Conservation (phyloP, 1,140 invertebrate genomes). For the Varroa destructor region DNA sequence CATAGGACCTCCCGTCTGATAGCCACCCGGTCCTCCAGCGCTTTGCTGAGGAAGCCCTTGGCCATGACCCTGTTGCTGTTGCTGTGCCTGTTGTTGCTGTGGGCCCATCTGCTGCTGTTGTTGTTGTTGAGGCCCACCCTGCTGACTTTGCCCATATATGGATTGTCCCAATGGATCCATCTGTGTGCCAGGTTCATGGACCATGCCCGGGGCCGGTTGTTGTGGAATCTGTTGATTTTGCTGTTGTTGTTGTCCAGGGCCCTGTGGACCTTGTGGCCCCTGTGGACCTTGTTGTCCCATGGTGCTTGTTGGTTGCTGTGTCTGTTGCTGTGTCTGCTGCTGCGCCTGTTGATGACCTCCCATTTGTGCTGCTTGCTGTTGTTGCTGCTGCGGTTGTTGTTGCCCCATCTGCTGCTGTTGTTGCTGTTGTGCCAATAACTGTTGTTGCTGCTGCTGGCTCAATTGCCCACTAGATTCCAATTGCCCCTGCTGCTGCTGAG, state of each 20-base stretch:
- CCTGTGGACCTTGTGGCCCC: slow-evolving; percentile 39
- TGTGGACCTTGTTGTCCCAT: slow-evolving; percentile 36
- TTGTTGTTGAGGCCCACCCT: slow-evolving; percentile 29
- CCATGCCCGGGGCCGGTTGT: slow-evolving; percentile 39
- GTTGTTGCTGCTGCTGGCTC: slow-evolving; percentile 29
- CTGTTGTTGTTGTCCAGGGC: slow-evolving; percentile 33
- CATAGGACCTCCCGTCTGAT: slow-evolving; percentile 16
- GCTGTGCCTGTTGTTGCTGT: slow-evolving; percentile 23
- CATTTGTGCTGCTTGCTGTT: slow-evolving; percentile 27
- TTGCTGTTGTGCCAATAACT: slow-evolving; percentile 15
- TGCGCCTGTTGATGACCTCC: slow-evolving; percentile 16
- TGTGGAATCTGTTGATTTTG: slow-evolving; percentile 40
- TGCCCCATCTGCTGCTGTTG: slow-evolving; percentile 23
- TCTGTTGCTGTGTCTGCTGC: slow-evolving; percentile 30
- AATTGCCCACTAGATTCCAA: slow-evolving; percentile 13
- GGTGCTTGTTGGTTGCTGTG: slow-evolving; percentile 12
- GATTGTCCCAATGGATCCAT: slow-evolving; percentile 6
- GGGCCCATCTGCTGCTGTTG: slow-evolving; percentile 9
- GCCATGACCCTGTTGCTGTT: slow-evolving; percentile 28
- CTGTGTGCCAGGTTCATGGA: background rate
- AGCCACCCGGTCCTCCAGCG: slow-evolving; percentile 15
- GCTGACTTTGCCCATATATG: slow-evolving; percentile 23
- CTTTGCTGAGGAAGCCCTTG: slow-evolving; percentile 29
- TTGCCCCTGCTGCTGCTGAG: slow-evolving; percentile 30
- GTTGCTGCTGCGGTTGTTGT: slow-evolving; percentile 29